Base-by-base conservation (phyloP, 2,113 vertebrate genomes). In the Willisornis vidua region DNA sequence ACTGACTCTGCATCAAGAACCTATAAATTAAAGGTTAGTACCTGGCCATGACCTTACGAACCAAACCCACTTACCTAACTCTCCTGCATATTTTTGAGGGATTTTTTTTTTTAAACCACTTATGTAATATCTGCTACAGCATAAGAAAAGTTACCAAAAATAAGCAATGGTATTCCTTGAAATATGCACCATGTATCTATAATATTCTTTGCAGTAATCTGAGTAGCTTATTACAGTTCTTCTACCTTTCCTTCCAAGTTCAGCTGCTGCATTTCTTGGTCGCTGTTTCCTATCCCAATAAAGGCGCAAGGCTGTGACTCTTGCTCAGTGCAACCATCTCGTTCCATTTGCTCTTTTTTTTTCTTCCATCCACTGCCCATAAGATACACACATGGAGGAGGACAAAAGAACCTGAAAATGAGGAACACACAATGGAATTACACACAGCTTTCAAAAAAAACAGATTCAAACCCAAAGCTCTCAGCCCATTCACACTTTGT, bases 291-390 rank as follows among this genome's bases (percentile, higher is more conserved):
- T 96, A 99, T 99, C 88, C 99, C 99, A 89, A 99, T 99, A 97
- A 99, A 99, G 96, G 99, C 99, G 85, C 99, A 99, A 9, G 99
- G 99, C 77, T 99, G 99, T 77, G 99, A 99, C 93, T 99, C 99
- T 96, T 99, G 99, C 96, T 99, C 99, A 9, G 99, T 98, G 98
- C 99, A 99, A 96, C 99, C 99, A 92, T 99, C 99, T 16, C 99
- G 97, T 93, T 99, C 99, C 99, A 99, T 99, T 98, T 99, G 99
- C 87, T 99, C 99, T 98, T 99, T 99, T 99, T 99, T 99, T 98
- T 99, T 99, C 99, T 99, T 99, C 99, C 99, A 99, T 89, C 99
- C 99, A 81, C 99, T 99, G 94, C 99, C 99, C 99, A 99, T 99
- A 93, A 99, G 99, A 98, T 99, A 99, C 7, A 99, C 99, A 93